These are phyloP conservation scores for Corythucha ciliata DNA, from an alignment of 2,888 invertebrate genomes.

Conservation along the genomic window DNA sequence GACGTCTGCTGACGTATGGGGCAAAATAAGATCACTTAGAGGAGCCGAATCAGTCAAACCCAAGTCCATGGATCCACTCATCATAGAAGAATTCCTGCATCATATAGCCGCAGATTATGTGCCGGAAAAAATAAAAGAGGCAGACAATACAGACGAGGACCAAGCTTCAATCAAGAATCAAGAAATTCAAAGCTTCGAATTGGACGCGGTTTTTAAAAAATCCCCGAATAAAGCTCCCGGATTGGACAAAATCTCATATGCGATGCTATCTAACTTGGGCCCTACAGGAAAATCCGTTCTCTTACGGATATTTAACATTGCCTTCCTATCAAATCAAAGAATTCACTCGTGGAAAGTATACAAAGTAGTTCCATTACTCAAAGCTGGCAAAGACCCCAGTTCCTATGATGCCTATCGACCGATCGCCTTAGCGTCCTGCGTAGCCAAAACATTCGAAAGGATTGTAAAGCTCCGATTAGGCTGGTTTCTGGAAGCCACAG, in stretches of 20 bases:
- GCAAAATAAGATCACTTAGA: not conserved
- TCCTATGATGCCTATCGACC: conserved; percentile 25
- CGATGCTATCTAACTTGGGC: conserved; percentile 10
- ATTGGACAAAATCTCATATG: not conserved
- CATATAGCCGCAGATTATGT: no score
- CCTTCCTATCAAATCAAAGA: conserved; percentile 5
- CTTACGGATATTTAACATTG: conserved; percentile 13
- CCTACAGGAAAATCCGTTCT: not conserved
- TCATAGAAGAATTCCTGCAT: no score
- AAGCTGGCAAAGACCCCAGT: conserved; percentile 16
- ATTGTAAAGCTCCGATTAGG: conserved; percentile 26
- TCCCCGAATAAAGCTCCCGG: not conserved
- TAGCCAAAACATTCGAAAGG: conserved; percentile 26
- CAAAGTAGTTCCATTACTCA: conserved; percentile 28
- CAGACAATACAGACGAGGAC: no score
- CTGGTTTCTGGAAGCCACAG: conserved; percentile 30
- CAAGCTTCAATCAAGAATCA: no score
- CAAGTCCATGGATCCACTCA: no score
- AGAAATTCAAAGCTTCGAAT: no score
- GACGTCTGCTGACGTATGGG: not conserved
- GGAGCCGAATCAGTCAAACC: no score
- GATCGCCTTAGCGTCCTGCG: conserved; percentile 29
- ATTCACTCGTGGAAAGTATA: conserved; percentile 27
- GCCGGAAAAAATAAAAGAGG: no score
- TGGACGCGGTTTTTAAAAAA: not conserved